Evolutionary conservation across 2,888 invertebrate species (phyloP), one percentile per base, ranked within the genome.

Genomic region (Phasia obesa): DNA sequence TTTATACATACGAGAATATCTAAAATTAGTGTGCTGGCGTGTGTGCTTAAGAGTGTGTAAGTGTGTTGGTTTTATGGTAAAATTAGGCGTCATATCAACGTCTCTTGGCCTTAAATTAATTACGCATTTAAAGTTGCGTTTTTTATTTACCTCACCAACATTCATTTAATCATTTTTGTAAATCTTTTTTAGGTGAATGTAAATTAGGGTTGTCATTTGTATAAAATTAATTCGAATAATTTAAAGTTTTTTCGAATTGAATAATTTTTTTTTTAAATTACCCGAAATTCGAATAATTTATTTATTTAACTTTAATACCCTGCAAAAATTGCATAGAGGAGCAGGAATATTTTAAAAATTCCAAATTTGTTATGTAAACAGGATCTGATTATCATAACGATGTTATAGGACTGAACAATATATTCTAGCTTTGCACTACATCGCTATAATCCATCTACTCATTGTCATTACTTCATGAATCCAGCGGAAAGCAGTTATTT

Each of bases 61-160:
- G 27, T 49, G 25, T 42, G 65, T 67, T 59, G 53, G 17, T 15
- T 35, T 67, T 51, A 69, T 75, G 23, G 42, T 60, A 65, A 71
- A 83, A 74, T 83, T 74, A 82, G 70, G 59, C 71, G 67, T 76
- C 59, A 81, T 71, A 71, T 75, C 53, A 81, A 53, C 70, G 70
- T 81, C 57, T 76, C 65, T 11, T 60, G 62, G 47, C 27, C 67
- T 73, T 60, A 77, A 73, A 81, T 81, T 77, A 81, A 81, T 81
- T 67, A 81, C 71, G 71, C 71, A 49, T 69, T 81, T 62, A 73
- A 77, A 77, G 49, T 62, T 69, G 53, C 55, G 53, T 73, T 76
- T 70, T 75, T 64, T 15, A 44, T 35, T 19, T 31, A 6, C 6
- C 6, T 55, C 4, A 55, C 6, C 3, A 17, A 25, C 13, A 23